Evolutionary conservation across 2,888 invertebrate species (phyloP).

Genomic region (Aleiodes alternator): DNA sequence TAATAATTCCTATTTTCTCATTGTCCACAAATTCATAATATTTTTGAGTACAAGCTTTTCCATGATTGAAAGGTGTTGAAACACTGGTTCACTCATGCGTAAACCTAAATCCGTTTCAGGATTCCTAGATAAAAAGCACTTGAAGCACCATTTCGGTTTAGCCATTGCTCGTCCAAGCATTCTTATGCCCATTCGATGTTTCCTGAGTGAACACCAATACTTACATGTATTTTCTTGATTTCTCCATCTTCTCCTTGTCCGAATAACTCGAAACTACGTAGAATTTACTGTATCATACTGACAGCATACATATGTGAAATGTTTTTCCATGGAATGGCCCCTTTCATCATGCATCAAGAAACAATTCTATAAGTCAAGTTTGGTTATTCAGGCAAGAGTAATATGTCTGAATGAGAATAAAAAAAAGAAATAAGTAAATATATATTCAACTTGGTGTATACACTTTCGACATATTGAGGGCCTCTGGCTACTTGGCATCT

Average conservation of each 20-base stretch:
- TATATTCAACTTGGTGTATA: constrained; percentile 1
- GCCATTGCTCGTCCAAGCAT: too few species aligned
- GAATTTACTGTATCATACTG: constrained; percentile 1
- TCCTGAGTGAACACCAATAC: too few species aligned
- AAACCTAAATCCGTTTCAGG: too few species aligned
- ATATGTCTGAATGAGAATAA: not conserved
- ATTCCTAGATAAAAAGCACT: too few species aligned
- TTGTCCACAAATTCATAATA: too few species aligned
- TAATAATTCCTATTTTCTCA: too few species aligned
- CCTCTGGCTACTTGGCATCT: constrained; percentile 9
- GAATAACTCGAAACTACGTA: not conserved
- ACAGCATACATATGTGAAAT: not conserved
- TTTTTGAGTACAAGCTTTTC: too few species aligned
- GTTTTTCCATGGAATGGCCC: not conserved
- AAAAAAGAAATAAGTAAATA: not conserved
- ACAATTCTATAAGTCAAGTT: constrained; percentile 12
- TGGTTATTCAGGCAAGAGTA: constrained; percentile 18
- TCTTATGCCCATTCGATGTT: too few species aligned
- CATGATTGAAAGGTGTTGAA: too few species aligned
- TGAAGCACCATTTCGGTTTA: too few species aligned
- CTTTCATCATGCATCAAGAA: constrained; percentile 17
- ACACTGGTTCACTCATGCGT: too few species aligned
- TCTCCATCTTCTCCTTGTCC: not conserved
- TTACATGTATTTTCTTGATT: too few species aligned
- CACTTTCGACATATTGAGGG: not conserved